These are phyloP conservation scores for Macheiramphus alcinus DNA, from an alignment of 2,113 vertebrate species.

Conservation along the genomic window DNA sequence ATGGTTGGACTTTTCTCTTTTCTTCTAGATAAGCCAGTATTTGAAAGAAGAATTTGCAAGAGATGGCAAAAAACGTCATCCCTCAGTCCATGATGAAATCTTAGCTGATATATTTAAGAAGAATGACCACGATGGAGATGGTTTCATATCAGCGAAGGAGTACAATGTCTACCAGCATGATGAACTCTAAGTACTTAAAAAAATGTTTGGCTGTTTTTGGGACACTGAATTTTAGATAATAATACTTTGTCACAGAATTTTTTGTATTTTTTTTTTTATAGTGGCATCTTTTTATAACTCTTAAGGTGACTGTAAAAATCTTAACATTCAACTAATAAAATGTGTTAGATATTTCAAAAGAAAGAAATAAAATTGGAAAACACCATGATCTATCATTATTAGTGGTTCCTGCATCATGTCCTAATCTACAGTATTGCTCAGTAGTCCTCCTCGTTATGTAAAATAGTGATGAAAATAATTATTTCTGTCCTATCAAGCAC, in stretches of 20 bases:
- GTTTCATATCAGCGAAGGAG: constrained; percentile 87
- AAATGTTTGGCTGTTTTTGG: not conserved
- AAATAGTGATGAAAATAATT: not conserved
- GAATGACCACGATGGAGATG: constrained; percentile 85
- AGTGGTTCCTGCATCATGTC: not conserved
- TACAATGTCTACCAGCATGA: constrained; percentile 93
- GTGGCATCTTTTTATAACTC: constrained; percentile 27
- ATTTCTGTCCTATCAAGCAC: not conserved
- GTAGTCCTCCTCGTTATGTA: not conserved
- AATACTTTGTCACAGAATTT: not conserved
- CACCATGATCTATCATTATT: not conserved
- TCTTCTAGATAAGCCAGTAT: constrained; percentile 82
- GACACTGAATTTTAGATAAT: constrained; percentile 30
- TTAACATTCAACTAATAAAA: constrained; percentile 35
- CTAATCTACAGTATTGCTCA: not conserved
- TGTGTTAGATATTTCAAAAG: not conserved
- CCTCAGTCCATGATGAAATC: constrained; percentile 82
- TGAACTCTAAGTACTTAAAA: constrained; percentile 80
- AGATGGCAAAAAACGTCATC: constrained; percentile 77
- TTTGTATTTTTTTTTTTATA: constrained; percentile 24
- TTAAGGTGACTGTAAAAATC: constrained; percentile 18
- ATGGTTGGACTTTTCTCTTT: not conserved
- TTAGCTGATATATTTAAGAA: constrained; percentile 88
- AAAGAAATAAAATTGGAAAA: constrained; percentile 26
- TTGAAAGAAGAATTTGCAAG: constrained; percentile 86